Percentiles rank a stretch among this genome's conserved stretches.
phyloP scores from a whole-genome alignment of 2,113 vertebrate genomes.

The Bufo gargarizans region DNA sequence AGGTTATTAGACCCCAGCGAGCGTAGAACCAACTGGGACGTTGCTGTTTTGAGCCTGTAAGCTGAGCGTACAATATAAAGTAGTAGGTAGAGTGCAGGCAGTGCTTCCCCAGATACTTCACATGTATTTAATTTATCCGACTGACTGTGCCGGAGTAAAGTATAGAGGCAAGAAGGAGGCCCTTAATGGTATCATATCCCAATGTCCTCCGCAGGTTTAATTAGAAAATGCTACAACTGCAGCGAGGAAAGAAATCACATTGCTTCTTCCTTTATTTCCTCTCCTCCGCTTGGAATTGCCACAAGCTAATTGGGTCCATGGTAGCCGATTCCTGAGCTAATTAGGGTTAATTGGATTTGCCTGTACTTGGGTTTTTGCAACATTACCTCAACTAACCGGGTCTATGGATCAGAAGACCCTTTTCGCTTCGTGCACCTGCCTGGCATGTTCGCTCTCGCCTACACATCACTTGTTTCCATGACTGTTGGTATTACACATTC shows the following conservation, averaged over 20 bases:
- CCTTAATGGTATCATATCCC: constrained; percentile 28
- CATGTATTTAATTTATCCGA: constrained; percentile 44
- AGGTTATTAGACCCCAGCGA: constrained; percentile 22
- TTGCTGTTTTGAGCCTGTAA: constrained; percentile 3
- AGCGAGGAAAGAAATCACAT: constrained; percentile 25
- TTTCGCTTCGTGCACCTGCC: constrained; percentile 12
- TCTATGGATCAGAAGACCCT: constrained; percentile 48
- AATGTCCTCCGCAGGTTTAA: constrained; percentile 43
- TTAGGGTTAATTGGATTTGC: constrained; percentile 57
- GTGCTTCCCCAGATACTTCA: constrained; percentile 8
- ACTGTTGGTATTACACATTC: constrained; percentile 20
- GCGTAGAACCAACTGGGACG: neutral
- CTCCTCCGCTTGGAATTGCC: constrained; percentile 44
- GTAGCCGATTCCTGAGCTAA: constrained; percentile 48
- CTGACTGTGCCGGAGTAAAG: constrained; percentile 16
- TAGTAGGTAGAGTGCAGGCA: neutral
- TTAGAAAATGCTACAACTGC: constrained; percentile 28
- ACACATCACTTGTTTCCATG: constrained; percentile 13
- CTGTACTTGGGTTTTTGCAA: constrained; percentile 31
- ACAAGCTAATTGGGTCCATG: constrained; percentile 49
- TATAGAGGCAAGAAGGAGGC: constrained; percentile 25
- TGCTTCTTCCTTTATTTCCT: constrained; percentile 3
- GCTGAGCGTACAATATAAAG: neutral
- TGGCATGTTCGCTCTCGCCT: constrained; percentile 7
- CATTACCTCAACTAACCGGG: constrained; percentile 51